Conservation (phyloP, 2,888 invertebrate species). For the Latrodectus hesperus region DNA sequence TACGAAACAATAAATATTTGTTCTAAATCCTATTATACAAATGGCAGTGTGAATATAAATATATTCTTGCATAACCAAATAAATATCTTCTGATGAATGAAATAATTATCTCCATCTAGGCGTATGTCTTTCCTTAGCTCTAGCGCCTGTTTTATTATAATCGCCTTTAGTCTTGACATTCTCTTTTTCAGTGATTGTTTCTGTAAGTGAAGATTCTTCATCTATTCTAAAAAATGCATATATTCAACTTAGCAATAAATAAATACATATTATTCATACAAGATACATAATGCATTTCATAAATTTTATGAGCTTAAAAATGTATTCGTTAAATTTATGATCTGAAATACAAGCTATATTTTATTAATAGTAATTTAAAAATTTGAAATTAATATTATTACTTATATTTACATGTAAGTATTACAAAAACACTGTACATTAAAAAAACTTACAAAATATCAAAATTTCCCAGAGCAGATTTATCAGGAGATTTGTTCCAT, state of each 20-base stretch:
- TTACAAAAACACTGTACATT: background rate
- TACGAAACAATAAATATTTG: too few species aligned
- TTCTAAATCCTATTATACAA: too few species aligned
- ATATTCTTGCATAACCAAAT: too few species aligned
- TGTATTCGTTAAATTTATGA: too few species aligned
- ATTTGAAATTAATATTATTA: background rate
- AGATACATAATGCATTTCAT: too few species aligned
- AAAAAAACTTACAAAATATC: slow-evolving; percentile 62
- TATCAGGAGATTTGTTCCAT: slow-evolving; percentile 65
- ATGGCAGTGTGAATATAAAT: too few species aligned
- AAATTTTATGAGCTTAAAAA: too few species aligned
- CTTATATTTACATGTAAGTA: background rate
- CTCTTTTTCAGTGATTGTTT: slow-evolving; percentile 52
- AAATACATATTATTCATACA: too few species aligned
- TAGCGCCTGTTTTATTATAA: slow-evolving; percentile 40
- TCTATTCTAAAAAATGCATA: slow-evolving; percentile 38
- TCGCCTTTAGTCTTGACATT: slow-evolving; percentile 56
- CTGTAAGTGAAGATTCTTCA: slow-evolving; percentile 51
- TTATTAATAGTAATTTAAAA: background rate
- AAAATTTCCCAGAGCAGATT: slow-evolving; percentile 63
- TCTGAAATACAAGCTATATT: too few species aligned
- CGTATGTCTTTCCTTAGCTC: slow-evolving; percentile 57
- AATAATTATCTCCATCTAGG: slow-evolving; percentile 56
- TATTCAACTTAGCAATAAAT: too few species aligned
- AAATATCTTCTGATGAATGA: too few species aligned